Evolutionary conservation across 2,888 invertebrate species (phyloP).

Genomic region (Netelia fuscicornis): DNA sequence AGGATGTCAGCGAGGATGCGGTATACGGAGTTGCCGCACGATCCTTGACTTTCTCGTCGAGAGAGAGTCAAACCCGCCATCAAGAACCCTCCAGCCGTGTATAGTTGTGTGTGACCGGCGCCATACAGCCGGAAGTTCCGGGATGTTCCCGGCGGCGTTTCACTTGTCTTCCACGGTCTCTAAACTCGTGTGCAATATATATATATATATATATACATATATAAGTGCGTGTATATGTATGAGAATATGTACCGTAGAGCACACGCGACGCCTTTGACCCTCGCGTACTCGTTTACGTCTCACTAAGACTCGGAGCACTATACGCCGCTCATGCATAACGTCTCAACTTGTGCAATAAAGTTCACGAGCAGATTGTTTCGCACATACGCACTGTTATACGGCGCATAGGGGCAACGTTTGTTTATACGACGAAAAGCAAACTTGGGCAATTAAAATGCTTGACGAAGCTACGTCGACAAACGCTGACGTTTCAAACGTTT

Average conservation of each 20-base stretch:
- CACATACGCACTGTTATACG: slow-evolving; percentile 3
- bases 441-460: background rate
- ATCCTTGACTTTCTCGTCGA: slow-evolving; percentile 49
- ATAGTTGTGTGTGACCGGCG: slow-evolving; percentile 23
- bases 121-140: slow-evolving; percentile 52
- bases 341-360: slow-evolving; percentile 30
- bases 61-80: background rate
- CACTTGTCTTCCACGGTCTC: slow-evolving; percentile 40
- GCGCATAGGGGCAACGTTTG: background rate
- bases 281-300: slow-evolving; percentile 32
- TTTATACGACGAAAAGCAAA: background rate
- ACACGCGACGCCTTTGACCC: slow-evolving; percentile 43
- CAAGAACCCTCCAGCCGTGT: slow-evolving; percentile 42
- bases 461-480: too few relatives aligned
- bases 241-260: slow-evolving; percentile 22
- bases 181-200: background rate
- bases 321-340: slow-evolving; percentile 12
- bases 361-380: slow-evolving; percentile 35
- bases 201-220: background rate
- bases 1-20: slow-evolving; percentile 6
- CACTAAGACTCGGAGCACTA: slow-evolving; percentile 16
- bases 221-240: background rate
- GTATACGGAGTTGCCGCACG: slow-evolving; percentile 43
- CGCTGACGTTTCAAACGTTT: too few relatives aligned
- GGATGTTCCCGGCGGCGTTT: slow-evolving; percentile 49